These are phyloP conservation scores for Microctonus brassicae DNA, from an alignment of 2,888 invertebrate species.

Conservation along the genomic window DNA sequence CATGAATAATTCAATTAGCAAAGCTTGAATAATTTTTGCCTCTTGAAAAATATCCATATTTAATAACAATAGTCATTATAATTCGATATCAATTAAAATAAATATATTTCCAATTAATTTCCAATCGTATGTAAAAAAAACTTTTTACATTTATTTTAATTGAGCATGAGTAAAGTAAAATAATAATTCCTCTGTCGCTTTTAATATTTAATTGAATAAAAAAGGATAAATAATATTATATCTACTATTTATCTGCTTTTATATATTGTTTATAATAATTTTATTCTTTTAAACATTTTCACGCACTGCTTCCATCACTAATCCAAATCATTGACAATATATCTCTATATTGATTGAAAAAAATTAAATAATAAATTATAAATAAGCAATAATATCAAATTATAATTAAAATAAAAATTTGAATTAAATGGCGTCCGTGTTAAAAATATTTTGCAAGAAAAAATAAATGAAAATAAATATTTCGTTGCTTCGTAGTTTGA, in stretches of 20 bases:
- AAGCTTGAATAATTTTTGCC: neutral
- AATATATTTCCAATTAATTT: too few relatives aligned
- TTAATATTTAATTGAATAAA: neutral
- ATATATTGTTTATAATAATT: neutral
- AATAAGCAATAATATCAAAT: neutral
- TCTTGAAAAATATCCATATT: neutral
- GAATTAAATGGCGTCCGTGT: conserved; percentile 14
- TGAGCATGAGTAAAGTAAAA: neutral
- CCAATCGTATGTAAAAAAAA: too few relatives aligned
- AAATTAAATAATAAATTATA: conserved; percentile 39
- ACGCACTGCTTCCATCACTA: conserved; percentile 46
- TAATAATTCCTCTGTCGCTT: neutral
- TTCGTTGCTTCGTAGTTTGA: conserved; percentile 18
- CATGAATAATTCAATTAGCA: neutral
- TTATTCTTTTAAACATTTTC: conserved; percentile 21
- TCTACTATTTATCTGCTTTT: too few relatives aligned
- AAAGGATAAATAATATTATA: too few relatives aligned
- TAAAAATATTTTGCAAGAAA: neutral
- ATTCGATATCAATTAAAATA: too few relatives aligned
- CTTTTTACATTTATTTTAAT: neutral
- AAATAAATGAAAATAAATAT: neutral
- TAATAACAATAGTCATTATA: neutral
- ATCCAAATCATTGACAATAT: conserved; percentile 44
- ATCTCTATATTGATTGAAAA: neutral
- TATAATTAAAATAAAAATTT: neutral